A percentile compares a stretch with the other conserved stretches of the same genome.
Conservation (phyloP, 1,140 invertebrate genomes). For the Lasioglossum baleicum region DNA sequence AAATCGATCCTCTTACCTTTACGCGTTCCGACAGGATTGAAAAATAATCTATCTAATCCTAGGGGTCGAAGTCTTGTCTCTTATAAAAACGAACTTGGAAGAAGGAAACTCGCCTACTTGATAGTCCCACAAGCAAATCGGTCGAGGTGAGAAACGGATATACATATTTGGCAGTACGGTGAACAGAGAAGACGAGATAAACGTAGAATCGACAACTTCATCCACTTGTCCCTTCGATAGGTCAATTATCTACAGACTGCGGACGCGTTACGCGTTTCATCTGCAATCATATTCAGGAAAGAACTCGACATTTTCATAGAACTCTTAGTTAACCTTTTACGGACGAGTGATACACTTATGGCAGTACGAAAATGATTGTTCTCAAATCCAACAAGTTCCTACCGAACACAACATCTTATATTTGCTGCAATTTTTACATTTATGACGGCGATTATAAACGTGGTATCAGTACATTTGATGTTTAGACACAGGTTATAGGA, state of each 20-base stretch:
- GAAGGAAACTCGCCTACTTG: neutral
- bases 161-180: neutral
- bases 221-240: constrained; percentile 30
- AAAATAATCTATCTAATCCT: neutral
- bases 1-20: neutral
- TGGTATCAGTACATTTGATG: no score
- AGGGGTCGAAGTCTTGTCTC: constrained; percentile 1
- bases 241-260: neutral
- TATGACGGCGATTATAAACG: no score
- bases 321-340: no score
- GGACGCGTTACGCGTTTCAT: no score
- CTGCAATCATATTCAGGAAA: no score
- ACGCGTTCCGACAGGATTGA: neutral
- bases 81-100: neutral
- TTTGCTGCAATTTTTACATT: no score
- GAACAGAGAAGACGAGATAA: neutral
- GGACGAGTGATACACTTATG: no score
- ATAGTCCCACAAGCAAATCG: neutral
- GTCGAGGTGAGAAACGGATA: neutral
- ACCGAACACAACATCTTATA: no score
- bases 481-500: no score
- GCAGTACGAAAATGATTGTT: no score
- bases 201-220: constrained; percentile 4
- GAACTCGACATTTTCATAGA: no score
- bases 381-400: no score